phyloP scores from a whole-genome alignment of 2,888 invertebrate genomes.

The Coenonympha glycerion region DNA sequence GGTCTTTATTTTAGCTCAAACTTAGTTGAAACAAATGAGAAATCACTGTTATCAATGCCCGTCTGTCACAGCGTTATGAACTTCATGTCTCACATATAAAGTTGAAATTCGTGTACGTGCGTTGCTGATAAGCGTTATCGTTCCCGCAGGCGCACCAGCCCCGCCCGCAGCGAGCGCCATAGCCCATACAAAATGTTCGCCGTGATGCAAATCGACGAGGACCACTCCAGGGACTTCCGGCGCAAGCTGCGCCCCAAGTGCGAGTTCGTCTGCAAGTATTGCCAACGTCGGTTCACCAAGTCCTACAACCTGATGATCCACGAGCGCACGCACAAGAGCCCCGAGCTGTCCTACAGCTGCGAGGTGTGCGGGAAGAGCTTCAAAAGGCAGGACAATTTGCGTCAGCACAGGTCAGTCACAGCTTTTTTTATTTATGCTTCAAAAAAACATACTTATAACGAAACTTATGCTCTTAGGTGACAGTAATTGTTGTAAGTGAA shows the following conservation, averaged over 20 bases:
- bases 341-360: conserved; percentile 96
- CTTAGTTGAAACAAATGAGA: conserved; percentile 19
- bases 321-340: conserved; percentile 98
- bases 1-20: not conserved
- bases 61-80: not conserved
- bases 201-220: conserved; percentile 93
- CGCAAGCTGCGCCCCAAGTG: conserved; percentile 94
- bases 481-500: too few species aligned
- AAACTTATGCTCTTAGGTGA: too few species aligned
- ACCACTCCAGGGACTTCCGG: conserved; percentile 89
- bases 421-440: not conserved
- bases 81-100: not conserved
- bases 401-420: conserved; percentile 89
- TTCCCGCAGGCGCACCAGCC: conserved; percentile 67
- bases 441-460: too few species aligned
- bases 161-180: conserved; percentile 71
- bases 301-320: conserved; percentile 99
- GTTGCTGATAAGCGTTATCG: conserved; percentile 62
- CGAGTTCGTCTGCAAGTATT: conserved; percentile 99
- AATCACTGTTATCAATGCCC: conserved; percentile 17
- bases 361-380: conserved; percentile 98
- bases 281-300: conserved; percentile 98
- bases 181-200: conserved; percentile 85
- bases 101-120: conserved; percentile 15
- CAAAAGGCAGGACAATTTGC: conserved; percentile 96